Evolutionary conservation across 2,113 vertebrate species (phyloP).

Genomic region (Prietella phreatophila): DNA sequence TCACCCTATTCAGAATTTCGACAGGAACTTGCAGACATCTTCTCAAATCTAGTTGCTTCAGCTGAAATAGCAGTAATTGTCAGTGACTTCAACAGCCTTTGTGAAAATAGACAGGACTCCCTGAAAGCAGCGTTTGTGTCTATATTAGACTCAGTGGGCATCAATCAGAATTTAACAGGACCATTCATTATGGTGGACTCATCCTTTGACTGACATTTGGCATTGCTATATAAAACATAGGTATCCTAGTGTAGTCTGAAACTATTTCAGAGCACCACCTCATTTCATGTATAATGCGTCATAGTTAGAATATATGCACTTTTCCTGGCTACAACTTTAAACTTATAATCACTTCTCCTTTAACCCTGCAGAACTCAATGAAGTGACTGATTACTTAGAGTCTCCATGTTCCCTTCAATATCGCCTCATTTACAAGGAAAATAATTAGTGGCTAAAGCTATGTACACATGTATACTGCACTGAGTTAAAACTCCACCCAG

Average conservation of each 20-base stretch:
- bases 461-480: neutral
- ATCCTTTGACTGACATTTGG: neutral
- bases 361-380: neutral
- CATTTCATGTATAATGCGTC: neutral
- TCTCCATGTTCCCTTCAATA: neutral
- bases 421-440: neutral
- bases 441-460: neutral
- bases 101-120: neutral
- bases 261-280: neutral
- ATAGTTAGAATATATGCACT: neutral
- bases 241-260: neutral
- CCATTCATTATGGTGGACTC: neutral
- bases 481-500: too few relatives aligned
- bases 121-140: neutral
- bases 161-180: neutral
- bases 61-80: neutral
- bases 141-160: neutral
- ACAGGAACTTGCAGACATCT: neutral
- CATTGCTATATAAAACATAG: neutral
- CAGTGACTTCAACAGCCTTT: neutral
- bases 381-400: neutral
- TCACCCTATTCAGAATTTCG: neutral
- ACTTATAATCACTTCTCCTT: neutral
- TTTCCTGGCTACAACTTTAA: neutral
- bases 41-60: neutral